phyloP scores from a whole-genome alignment of 1,140 invertebrate genomes.

The Sycophaga agraensis region DNA sequence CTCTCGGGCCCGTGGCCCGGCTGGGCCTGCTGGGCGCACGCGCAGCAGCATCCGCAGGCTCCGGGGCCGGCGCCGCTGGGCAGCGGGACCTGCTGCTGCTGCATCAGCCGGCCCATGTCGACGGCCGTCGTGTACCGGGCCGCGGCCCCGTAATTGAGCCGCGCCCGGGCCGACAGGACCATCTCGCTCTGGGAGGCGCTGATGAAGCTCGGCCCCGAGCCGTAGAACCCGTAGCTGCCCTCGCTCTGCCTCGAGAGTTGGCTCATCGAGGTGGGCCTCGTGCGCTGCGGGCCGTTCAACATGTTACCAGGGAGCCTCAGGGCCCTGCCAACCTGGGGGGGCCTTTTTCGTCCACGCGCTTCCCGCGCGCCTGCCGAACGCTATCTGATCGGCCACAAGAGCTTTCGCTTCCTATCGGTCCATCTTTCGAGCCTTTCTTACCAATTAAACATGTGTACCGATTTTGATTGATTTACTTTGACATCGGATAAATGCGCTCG shows the following conservation, averaged over 20 bases:
- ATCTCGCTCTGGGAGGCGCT: slow-evolving; percentile 47
- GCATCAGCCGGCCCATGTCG: slow-evolving; percentile 45
- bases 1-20: slow-evolving; percentile 31
- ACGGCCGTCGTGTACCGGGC: slow-evolving; percentile 46
- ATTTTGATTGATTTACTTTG: too few relatives aligned
- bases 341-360: too few relatives aligned
- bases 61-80: neutral
- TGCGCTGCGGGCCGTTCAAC: slow-evolving; percentile 33
- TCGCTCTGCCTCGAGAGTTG: slow-evolving; percentile 37
- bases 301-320: too few relatives aligned
- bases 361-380: too few relatives aligned
- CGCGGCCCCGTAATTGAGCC: neutral
- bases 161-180: slow-evolving; percentile 36
- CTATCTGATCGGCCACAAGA: too few relatives aligned
- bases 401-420: too few relatives aligned
- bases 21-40: slow-evolving; percentile 37
- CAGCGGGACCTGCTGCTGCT: slow-evolving; percentile 27
- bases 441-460: too few relatives aligned
- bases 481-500: too few relatives aligned
- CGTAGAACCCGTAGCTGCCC: slow-evolving; percentile 24
- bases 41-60: slow-evolving; percentile 26
- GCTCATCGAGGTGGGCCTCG: slow-evolving; percentile 42
- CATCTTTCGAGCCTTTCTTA: too few relatives aligned
- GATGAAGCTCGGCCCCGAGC: slow-evolving; percentile 22
- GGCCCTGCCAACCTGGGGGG: too few relatives aligned